Percentiles rank a stretch among this genome's conserved stretches.
Conservation (phyloP, 2,888 invertebrate genomes). For the Cybosia mesomella region DNA sequence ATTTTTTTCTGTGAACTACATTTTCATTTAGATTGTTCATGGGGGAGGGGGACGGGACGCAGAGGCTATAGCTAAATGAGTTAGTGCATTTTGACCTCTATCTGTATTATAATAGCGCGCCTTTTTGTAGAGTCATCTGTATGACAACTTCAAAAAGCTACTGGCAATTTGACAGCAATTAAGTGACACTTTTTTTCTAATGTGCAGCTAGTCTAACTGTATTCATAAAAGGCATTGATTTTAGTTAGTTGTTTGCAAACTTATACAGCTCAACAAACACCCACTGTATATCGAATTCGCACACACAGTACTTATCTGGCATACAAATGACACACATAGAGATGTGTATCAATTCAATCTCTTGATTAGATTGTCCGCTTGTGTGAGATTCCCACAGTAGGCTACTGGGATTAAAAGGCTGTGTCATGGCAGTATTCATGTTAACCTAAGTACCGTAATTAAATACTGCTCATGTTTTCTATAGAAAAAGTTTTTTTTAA, state of each 20-base stretch:
- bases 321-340: slow-evolving; percentile 3
- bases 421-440: background rate
- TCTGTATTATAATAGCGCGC: no score
- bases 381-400: slow-evolving; percentile 35
- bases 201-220: no score
- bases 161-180: no score
- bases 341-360: slow-evolving; percentile 13
- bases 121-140: no score
- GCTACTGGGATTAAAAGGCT: slow-evolving; percentile 25
- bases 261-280: background rate
- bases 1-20: no score
- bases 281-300: background rate
- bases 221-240: no score
- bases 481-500: background rate
- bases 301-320: background rate
- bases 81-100: no score
- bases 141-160: no score
- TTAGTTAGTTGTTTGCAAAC: background rate
- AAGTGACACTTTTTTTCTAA: no score
- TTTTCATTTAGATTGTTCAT: no score
- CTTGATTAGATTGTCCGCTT: slow-evolving; percentile 34
- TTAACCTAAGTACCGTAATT: background rate
- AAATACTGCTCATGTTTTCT: background rate
- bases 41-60: no score
- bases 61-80: no score